Evolutionary conservation across 2,113 vertebrate genomes (phyloP).

Genomic region (Lepidothrix coronata): DNA sequence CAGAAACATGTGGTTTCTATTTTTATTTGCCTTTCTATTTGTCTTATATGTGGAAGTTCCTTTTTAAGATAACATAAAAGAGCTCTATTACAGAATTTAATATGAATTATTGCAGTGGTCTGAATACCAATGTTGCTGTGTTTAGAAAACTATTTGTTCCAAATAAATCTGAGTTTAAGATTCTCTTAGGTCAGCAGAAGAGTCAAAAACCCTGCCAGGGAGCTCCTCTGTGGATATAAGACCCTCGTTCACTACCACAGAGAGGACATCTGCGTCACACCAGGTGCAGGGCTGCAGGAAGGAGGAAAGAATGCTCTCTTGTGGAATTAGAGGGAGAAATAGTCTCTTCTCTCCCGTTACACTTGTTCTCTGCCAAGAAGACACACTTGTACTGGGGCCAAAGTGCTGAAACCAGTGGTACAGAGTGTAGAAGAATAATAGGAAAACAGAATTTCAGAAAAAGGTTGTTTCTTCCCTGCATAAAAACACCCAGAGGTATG

Average conservation of each 20-base stretch:
- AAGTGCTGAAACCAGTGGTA: not conserved
- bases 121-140: not conserved
- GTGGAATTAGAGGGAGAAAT: not conserved
- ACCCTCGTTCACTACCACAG: not conserved
- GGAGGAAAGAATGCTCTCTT: not conserved
- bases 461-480: not conserved
- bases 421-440: not conserved
- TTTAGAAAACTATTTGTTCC: not conserved
- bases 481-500: not conserved
- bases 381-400: not conserved
- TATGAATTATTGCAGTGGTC: not conserved
- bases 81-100: not conserved
- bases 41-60: not conserved
- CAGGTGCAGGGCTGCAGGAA: not conserved
- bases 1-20: not conserved
- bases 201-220: not conserved
- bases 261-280: not conserved
- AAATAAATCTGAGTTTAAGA: not conserved
- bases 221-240: not conserved
- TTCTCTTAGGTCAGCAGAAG: not conserved
- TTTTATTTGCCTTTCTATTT: not conserved
- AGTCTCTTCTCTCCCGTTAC: not conserved
- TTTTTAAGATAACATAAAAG: not conserved
- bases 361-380: not conserved
- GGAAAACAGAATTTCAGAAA: not conserved